These are phyloP conservation scores for Drosophila meridionalis DNA, from an alignment of 2,888 invertebrate genomes.

Conservation along the genomic window DNA sequence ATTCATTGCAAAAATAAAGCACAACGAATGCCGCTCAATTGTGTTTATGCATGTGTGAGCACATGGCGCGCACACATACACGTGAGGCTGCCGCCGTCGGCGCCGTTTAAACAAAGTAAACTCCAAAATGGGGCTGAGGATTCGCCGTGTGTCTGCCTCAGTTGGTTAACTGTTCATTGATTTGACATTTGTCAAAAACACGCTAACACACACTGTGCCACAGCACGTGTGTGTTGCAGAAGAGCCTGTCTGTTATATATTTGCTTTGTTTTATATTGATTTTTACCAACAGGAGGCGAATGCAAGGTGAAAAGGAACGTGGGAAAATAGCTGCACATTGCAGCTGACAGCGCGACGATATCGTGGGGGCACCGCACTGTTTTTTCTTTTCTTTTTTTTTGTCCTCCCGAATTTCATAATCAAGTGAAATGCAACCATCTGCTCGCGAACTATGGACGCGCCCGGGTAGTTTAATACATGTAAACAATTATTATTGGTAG, in stretches of 20 bases:
- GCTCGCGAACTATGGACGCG: neutral
- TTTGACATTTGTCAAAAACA: conserved; percentile 36
- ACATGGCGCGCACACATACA: conserved; percentile 37
- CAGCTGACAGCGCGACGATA: conserved; percentile 25
- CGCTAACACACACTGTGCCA: conserved; percentile 12
- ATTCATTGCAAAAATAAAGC: conserved; percentile 23
- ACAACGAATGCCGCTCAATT: conserved; percentile 28
- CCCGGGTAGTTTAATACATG: neutral
- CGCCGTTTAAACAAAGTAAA: conserved; percentile 42
- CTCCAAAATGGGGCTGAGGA: conserved; percentile 12
- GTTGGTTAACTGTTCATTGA: conserved; percentile 66
- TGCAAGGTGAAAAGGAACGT: conserved; percentile 26
- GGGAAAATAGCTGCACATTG: conserved; percentile 58
- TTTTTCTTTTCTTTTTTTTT: neutral
- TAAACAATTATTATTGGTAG: conserved; percentile 14
- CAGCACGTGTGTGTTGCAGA: conserved; percentile 53
- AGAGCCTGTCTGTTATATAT: conserved; percentile 24
- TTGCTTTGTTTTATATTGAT: conserved; percentile 60
- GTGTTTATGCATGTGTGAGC: conserved; percentile 20
- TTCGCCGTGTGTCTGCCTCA: conserved; percentile 1
- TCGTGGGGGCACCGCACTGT: neutral
- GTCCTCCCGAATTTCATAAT: conserved; percentile 49
- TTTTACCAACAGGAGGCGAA: conserved; percentile 59
- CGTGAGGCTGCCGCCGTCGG: conserved; percentile 9
- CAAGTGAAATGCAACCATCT: conserved; percentile 27